Base-by-base conservation (phyloP, 2,113 vertebrate species). In the Peromyscus leucopus region DNA sequence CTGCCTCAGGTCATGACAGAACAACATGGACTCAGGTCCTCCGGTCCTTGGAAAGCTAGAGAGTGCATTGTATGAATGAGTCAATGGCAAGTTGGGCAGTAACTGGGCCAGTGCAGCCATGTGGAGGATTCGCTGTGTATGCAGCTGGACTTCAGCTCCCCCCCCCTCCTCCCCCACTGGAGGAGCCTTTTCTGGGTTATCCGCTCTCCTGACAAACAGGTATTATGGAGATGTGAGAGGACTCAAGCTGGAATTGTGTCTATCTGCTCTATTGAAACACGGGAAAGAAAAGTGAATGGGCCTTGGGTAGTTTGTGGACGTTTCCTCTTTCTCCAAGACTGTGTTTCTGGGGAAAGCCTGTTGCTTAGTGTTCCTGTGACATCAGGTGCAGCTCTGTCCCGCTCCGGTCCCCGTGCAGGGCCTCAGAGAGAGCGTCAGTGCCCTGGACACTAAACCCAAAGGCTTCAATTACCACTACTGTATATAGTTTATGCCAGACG, bases 331-430 rank as follows among this genome's bases (percentile, higher is more conserved):
- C 67, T 39, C 71, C 31, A 78, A 46, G 24, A 17, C 75, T 63
- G 24, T 78, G 90, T 78, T 46, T 86, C 51, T 51, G 78, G 36
- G 55, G 26, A 94, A 67, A 95, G 51, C 8, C 31, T 28, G 8
- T 4, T 55, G 72, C 36, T 48, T 39, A n/a, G 39, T 61, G 42
- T 46, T 69, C 33, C 28, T 63, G 69, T 28, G 12, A 59, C 55
- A 36, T 28, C 24, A 61, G 36, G 36, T 0, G 0, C 0, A 3
- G 13, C n/a, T 67, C 39, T 5, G 36, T 24, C 72, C 72, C 26
- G 0, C 0, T 3, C 51, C 17, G 39, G 0, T 42, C 15, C 67
- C 39, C 59, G 74, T 3, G 2, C 0, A 0, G 0, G 19, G 69
- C 19, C 39, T 28, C 12, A 10, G 51, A 69, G 33, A 76, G 46